phyloP scores from a whole-genome alignment of 2,113 vertebrate genomes.

The Siniperca knerii region DNA sequence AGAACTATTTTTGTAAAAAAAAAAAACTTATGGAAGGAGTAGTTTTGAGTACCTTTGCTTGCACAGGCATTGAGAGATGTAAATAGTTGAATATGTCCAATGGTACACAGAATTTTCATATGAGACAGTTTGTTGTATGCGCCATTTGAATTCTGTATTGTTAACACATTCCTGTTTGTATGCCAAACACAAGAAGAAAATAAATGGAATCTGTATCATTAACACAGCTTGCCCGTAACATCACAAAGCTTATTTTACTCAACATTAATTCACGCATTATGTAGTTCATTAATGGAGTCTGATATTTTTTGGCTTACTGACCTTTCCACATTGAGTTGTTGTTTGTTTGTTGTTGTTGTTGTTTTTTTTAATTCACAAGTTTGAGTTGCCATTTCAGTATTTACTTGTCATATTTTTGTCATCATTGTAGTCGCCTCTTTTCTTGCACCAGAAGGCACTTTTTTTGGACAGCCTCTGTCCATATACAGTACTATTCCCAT shows the following conservation, averaged over 20 bases:
- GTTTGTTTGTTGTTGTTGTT: not conserved
- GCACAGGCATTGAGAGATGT: constrained; percentile 77
- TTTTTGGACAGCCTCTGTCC: constrained; percentile 56
- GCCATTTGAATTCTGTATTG: constrained; percentile 58
- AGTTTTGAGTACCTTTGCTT: constrained; percentile 78
- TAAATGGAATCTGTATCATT: constrained; percentile 55
- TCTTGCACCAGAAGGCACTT: constrained; percentile 82
- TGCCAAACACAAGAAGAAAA: constrained; percentile 47
- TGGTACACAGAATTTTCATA: constrained; percentile 75
- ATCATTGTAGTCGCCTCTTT: constrained; percentile 60
- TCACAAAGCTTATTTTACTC: constrained; percentile 56
- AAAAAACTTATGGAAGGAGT: constrained; percentile 36
- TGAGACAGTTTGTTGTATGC: constrained; percentile 54
- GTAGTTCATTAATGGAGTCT: constrained; percentile 61
- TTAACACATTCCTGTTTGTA: constrained; percentile 80
- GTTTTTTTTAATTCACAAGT: constrained; percentile 51
- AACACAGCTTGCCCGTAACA: constrained; percentile 50
- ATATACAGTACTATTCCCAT: constrained; percentile 59
- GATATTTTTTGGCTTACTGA: constrained; percentile 49
- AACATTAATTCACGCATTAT: constrained; percentile 22
- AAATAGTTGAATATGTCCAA: constrained; percentile 73
- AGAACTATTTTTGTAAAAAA: constrained; percentile 85
- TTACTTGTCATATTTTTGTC: constrained; percentile 64
- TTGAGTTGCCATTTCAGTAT: constrained; percentile 67
- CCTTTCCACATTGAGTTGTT: constrained; percentile 29